These are phyloP conservation scores for Sarcophaga peregrina DNA, from an alignment of 1,140 invertebrate genomes.

Conservation along the genomic window DNA sequence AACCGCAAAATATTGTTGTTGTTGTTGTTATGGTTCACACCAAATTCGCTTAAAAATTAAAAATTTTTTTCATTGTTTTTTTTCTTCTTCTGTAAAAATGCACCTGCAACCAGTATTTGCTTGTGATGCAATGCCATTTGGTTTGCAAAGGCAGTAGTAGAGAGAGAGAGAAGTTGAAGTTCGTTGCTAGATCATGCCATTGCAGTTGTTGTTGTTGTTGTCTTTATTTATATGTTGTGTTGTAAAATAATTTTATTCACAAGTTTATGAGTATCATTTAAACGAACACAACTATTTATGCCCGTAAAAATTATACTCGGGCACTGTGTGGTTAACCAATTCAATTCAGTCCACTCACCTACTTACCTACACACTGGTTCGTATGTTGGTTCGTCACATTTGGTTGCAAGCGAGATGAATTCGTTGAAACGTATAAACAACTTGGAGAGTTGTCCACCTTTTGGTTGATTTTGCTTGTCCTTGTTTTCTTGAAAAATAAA, in stretches of 20 bases:
- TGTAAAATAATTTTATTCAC: constrained; percentile 6
- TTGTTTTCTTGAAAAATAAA: no score
- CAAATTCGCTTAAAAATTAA: neutral
- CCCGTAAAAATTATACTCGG: neutral
- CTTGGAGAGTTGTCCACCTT: no score
- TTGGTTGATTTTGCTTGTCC: no score
- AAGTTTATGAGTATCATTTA: constrained; percentile 27
- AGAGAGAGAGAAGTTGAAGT: no score
- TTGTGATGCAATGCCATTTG: no score
- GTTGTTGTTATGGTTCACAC: constrained; percentile 18
- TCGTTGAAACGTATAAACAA: no score
- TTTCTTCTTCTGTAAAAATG: neutral
- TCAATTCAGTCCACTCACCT: no score
- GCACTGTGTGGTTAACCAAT: neutral
- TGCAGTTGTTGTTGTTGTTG: no score
- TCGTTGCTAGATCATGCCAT: no score
- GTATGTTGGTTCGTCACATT: neutral
- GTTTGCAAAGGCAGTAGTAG: no score
- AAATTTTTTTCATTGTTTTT: neutral
- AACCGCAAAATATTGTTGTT: constrained; percentile 26
- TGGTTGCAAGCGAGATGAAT: neutral
- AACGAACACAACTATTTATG: constrained; percentile 7
- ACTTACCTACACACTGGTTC: no score
- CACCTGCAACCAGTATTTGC: neutral
- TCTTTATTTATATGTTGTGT: neutral